Base-by-base conservation (phyloP, 2,888 invertebrate species). In the Andrena bicolor region DNA sequence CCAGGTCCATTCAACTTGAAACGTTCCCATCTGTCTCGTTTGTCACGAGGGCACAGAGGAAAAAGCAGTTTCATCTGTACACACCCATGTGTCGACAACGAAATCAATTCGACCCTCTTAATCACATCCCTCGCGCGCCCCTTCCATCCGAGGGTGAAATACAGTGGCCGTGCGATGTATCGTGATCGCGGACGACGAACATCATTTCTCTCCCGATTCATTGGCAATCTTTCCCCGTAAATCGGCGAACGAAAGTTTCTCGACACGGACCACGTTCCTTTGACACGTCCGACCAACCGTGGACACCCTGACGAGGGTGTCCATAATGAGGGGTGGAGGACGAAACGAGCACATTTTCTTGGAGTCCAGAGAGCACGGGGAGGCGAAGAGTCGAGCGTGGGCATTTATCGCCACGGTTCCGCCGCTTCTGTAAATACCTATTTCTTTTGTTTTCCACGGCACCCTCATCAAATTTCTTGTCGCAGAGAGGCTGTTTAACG, bases 391-490 rank as follows among this genome's bases (percentile, higher is more conserved):
- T 49, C 64, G 16, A 41, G 2, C 23, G 53, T 81, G 68, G 48
- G 58, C 78, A 82, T 86, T 86, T 83, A 85, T 86, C 86, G 87
- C 84, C 83, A 53, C 61, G 68, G 60, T 58, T 72, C 74, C 35
- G 74, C 56, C 70, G 64, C 51, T 71, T 49, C 41, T 73, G 71
- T 82, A 85, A 73, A 84, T 77, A 80, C 77, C 56, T 74, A 74
- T 85, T 88, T 81, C 82, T 88, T 84, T 85, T 84, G 80, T 86
- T 81, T 80, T 75, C 65, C 32, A 23, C n/a, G 69, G 74, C 53
- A 83, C 85, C 87, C 85, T 90, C 87, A 80, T 90, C 88, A 90
- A 90, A 91, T 90, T 88, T 88, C 83, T 88, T 80, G 87, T 88
- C 86, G 77, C 82, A 76, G 66, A 69, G 51, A 68, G 72, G 71